Conservation (phyloP, 2,888 invertebrate genomes). For the Rhorus exstirpatorius region DNA sequence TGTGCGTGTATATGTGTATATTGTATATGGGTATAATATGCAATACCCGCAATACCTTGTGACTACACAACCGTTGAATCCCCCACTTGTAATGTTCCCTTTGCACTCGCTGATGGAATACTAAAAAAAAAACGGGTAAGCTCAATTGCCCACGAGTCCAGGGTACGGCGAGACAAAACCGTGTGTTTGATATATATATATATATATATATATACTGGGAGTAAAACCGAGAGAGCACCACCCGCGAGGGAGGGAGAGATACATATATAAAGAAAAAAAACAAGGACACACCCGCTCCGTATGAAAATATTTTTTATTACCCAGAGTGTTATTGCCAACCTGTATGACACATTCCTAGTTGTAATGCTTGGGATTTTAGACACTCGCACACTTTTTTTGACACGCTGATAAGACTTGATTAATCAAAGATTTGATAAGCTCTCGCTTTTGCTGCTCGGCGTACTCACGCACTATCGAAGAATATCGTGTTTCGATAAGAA, state of each 20-base stretch:
- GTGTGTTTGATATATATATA: too few relatives aligned
- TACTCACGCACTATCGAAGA: conserved; percentile 26
- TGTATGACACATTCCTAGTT: conserved; percentile 45
- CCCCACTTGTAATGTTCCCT: conserved; percentile 33
- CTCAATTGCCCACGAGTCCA: conserved; percentile 17
- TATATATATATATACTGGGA: conserved; percentile 3
- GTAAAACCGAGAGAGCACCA: conserved; percentile 18
- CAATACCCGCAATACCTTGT: conserved; percentile 47
- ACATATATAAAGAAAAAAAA: neutral
- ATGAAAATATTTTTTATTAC: conserved; percentile 48
- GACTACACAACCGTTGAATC: conserved; percentile 62
- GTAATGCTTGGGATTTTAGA: conserved; percentile 44
- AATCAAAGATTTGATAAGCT: conserved; percentile 51
- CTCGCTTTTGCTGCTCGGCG: neutral
- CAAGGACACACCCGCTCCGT: conserved; percentile 4
- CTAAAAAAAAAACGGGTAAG: conserved; percentile 43
- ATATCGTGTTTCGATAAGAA: conserved; percentile 52
- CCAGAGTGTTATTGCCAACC: conserved; percentile 45
- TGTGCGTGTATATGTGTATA: conserved; percentile 15
- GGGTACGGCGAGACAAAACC: neutral
- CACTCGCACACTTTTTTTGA: neutral
- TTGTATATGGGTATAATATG: conserved; percentile 37
- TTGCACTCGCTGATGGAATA: conserved; percentile 57
- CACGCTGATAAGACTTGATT: conserved; percentile 54
- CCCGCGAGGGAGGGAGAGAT: conserved; percentile 17